Conservation (phyloP, 2,888 invertebrate genomes). For the Andrena hattorfiana region DNA sequence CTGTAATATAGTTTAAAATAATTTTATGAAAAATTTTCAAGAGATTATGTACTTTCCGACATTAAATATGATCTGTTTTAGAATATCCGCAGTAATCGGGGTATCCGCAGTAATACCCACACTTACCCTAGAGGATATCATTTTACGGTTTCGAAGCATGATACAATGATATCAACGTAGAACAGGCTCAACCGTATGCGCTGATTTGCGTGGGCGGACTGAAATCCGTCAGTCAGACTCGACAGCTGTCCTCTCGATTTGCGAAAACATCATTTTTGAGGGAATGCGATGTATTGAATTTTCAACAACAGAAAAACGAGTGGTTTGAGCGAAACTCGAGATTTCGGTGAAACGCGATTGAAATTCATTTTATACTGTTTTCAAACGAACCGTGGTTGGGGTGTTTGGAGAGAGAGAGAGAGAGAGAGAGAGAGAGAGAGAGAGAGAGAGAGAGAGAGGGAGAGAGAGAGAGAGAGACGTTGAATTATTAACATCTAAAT, state of each 20-base stretch:
- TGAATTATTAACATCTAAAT: neutral
- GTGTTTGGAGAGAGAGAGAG: neutral
- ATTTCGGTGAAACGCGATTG: slow-evolving; percentile 1
- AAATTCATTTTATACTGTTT: neutral
- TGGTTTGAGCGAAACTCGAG: neutral
- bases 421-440: slow-evolving; percentile 6
- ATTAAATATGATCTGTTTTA: no score
- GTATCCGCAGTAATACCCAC: no score
- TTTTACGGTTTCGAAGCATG: neutral
- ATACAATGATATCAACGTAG: neutral
- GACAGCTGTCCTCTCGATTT: neutral
- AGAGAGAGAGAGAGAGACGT: neutral
- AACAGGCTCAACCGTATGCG: neutral
- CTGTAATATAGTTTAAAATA: no score
- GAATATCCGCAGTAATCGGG: no score
- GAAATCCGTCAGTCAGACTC: neutral
- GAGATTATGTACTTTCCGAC: no score
- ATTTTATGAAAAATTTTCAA: no score
- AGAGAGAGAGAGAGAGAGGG: slow-evolving; percentile 5
- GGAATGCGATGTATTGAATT: neutral
- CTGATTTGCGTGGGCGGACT: neutral
- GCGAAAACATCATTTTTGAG: neutral
- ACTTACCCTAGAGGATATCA: slow-evolving; percentile 28
- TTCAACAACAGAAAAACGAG: neutral
- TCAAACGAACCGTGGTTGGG: neutral